A percentile compares a stretch with the other conserved stretches of the same genome.
phyloP scores from a whole-genome alignment of 64 coral and sea anemone species.

The Orbicella faveolata region DNA sequence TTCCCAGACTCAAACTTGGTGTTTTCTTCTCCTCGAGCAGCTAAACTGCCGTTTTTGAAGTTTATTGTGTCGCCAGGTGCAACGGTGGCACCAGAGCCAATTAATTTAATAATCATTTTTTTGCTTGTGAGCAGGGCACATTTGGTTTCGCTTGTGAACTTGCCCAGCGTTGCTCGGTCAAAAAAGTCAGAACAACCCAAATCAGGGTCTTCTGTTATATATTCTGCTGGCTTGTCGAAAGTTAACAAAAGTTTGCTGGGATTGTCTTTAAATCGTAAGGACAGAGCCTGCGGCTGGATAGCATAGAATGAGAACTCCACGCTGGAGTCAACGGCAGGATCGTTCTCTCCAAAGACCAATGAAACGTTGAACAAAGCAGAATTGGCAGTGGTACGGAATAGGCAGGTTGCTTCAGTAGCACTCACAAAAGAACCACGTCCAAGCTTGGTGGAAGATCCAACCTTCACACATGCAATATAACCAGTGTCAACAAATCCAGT shows the following conservation, averaged over 20 bases:
- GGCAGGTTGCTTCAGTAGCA: conserved; percentile 44
- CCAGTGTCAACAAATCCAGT: conserved; percentile 67
- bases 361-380: conserved; percentile 43
- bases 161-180: background rate
- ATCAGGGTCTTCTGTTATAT: background rate
- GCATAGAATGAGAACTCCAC: conserved; percentile 49
- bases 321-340: background rate
- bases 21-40: conserved; percentile 13
- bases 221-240: conserved; percentile 17
- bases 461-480: conserved; percentile 34
- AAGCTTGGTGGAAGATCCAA: background rate
- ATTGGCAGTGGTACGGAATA: background rate
- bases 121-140: conserved; percentile 14
- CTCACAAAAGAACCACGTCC: conserved; percentile 36
- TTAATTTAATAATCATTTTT: conserved; percentile 15
- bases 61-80: background rate
- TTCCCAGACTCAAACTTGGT: conserved; percentile 25
- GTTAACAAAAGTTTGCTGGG: conserved; percentile 41
- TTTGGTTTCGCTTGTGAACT: conserved; percentile 17
- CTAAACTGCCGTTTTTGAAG: conserved; percentile 48
- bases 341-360: conserved; percentile 37
- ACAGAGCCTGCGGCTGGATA: background rate
- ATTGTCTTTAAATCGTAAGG: conserved; percentile 34
- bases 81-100: conserved; percentile 32
- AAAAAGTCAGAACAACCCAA: conserved; percentile 49